A percentile compares a stretch with the other conserved stretches of the same genome.
phyloP scores from a whole-genome alignment of 1,140 invertebrate species.

The Phymastichus coffea region DNA sequence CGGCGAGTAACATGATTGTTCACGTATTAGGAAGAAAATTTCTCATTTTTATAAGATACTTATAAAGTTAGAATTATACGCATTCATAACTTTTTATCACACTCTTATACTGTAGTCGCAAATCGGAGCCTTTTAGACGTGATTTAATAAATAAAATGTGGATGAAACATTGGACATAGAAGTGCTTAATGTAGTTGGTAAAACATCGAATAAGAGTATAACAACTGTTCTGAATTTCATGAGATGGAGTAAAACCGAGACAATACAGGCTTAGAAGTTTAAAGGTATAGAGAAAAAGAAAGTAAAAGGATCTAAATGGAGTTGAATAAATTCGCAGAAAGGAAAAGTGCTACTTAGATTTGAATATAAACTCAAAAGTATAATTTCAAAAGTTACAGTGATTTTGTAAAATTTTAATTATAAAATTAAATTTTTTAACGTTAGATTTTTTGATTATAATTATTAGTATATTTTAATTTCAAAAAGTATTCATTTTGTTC shows the following conservation, averaged over 20 bases:
- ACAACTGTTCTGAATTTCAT: constrained; percentile 40
- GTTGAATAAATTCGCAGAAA: constrained; percentile 48
- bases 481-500: too few species aligned
- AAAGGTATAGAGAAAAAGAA: constrained; percentile 30
- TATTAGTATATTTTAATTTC: too few species aligned
- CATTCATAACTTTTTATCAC: neutral
- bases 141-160: constrained; percentile 51
- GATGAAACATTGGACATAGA: constrained; percentile 49
- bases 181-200: constrained; percentile 30
- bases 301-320: constrained; percentile 34
- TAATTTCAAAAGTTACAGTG: neutral
- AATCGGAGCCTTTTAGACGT: constrained; percentile 27
- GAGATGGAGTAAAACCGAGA: constrained; percentile 35
- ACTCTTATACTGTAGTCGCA: too few species aligned
- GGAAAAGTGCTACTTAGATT: neutral
- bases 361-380: neutral
- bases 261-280: constrained; percentile 26
- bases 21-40: too few species aligned
- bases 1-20: neutral
- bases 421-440: too few species aligned
- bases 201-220: constrained; percentile 42
- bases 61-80: too few species aligned
- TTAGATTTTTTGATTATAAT: too few species aligned
- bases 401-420: neutral
- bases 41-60: too few species aligned